Conservation (phyloP, 2,113 vertebrate species). For the Danionella cerebrum region DNA sequence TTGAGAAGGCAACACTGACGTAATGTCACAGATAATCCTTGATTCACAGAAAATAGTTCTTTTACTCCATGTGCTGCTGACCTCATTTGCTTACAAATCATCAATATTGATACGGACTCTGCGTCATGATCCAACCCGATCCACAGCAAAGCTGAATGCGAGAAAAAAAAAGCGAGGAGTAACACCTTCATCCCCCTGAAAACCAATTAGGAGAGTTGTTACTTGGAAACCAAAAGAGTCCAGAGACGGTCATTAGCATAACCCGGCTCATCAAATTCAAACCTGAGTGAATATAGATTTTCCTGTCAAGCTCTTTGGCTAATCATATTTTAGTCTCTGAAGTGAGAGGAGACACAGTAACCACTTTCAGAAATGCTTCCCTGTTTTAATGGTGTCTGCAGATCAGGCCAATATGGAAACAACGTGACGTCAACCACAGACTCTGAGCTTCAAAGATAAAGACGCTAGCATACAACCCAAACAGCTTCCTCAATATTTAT, state of each 20-base stretch:
- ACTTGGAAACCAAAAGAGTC: constrained; percentile 55
- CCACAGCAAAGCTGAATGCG: neutral
- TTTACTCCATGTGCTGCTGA: neutral
- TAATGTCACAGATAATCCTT: neutral
- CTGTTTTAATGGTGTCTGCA: constrained; percentile 49
- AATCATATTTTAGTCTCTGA: constrained; percentile 21
- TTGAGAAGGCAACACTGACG: neutral
- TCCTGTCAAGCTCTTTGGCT: neutral
- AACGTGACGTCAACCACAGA: neutral
- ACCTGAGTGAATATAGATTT: constrained; percentile 39
- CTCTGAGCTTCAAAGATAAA: neutral
- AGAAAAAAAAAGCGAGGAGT: neutral
- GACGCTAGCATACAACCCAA: neutral
- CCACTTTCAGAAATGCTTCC: constrained; percentile 40
- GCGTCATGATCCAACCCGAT: constrained; percentile 6
- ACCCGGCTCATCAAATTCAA: constrained; percentile 46
- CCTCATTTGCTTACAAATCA: constrained; percentile 14
- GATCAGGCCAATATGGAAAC: no score
- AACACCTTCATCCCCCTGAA: constrained; percentile 35
- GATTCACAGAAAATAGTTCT: neutral
- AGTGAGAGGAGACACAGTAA: constrained; percentile 23
- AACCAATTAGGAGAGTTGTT: constrained; percentile 48
- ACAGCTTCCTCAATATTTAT: constrained; percentile 19
- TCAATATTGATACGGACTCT: constrained; percentile 11
- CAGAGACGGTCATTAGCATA: constrained; percentile 49